Base-by-base conservation (phyloP, 2,888 invertebrate genomes). In the Seira ritae region DNA sequence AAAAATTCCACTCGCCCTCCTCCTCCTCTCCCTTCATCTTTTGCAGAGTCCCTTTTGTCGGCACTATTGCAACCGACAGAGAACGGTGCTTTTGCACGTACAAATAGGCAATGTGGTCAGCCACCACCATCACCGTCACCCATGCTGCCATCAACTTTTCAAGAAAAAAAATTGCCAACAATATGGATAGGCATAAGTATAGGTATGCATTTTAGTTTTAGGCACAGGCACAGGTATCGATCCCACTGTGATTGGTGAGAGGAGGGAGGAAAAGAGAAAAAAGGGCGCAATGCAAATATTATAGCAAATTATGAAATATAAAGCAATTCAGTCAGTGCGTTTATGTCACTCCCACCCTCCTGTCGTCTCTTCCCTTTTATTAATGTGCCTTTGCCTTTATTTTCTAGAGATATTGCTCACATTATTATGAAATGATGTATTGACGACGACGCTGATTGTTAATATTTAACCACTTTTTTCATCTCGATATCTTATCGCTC, bases 31-130 rank as follows among this genome's bases (percentile, higher is more conserved):
- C 23, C n/a, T n/a, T n/a, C n/a, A n/a, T n/a, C n/a, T n/a, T n/a
- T n/a, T n/a, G n/a, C n/a, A n/a, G n/a, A 75, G 66, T 19, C 62
- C 66, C 75, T 81, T 81, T 81, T 81, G 81, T 81, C 81, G 81
- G 81, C 81, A 70, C 19, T 50, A n/a, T 12, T 15, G 46, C 15
- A 67, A 75, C 68, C 75, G 75, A 75, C 75, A 68, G 6, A 67
- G 65, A 81, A 76, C 71, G 55, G 71, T 81, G 20, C 71, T 75
- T 81, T 75, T 72, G 66, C 70, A 70, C 31, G 66, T 67, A 76
- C 81, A 71, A 67, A 66, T 67, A 67, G 71, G 50, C 66, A 66
- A 68, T 67, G 71, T 81, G 71, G 65, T 76, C 71, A 65, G 70
- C 70, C 65, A 81, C 76, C 76, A 70, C 55, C 75, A 55, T 67